Conservation (phyloP, 1,140 invertebrate species). For the Phthorimaea operculella region DNA sequence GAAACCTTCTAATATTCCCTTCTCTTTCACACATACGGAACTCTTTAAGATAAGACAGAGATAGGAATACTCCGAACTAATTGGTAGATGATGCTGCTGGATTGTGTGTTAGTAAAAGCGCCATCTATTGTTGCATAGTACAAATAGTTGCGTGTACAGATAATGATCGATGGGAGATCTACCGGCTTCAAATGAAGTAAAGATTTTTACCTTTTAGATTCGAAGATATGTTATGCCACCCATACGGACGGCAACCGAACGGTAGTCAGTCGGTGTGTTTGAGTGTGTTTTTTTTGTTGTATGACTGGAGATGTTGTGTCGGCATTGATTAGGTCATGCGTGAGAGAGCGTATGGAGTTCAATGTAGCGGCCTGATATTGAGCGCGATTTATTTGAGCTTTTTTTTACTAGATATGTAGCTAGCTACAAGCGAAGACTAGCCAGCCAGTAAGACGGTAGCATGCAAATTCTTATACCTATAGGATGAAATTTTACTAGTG, state of each 20-base stretch:
- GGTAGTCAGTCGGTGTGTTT: conserved; percentile 42
- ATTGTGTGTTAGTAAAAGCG: conserved; percentile 50
- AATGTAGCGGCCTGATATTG: too few species aligned
- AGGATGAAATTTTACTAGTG: too few species aligned
- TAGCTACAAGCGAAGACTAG: too few species aligned
- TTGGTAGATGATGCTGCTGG: conserved; percentile 61
- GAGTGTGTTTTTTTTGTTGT: conserved; percentile 30
- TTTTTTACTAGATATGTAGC: too few species aligned
- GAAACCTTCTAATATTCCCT: conserved; percentile 22
- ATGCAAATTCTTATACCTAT: too few species aligned
- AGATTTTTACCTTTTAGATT: conserved; percentile 25
- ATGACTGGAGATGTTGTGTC: conserved; percentile 38
- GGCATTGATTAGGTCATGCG: conserved; percentile 21
- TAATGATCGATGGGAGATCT: conserved; percentile 49
- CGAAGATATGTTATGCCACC: conserved; percentile 47
- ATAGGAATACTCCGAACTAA: conserved; percentile 30
- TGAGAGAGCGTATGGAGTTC: neutral
- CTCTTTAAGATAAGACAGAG: conserved; percentile 22
- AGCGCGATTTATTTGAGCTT: too few species aligned
- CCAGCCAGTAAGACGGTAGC: too few species aligned
- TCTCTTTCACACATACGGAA: conserved; percentile 10
- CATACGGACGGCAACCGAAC: conserved; percentile 42
- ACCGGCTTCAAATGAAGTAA: conserved; percentile 39
- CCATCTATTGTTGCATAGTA: conserved; percentile 65
- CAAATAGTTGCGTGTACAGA: conserved; percentile 52